A percentile compares a stretch with the other conserved stretches of the same genome.
phyloP scores from a whole-genome alignment of 2,888 invertebrate genomes.

The Panzeria rudis region DNA sequence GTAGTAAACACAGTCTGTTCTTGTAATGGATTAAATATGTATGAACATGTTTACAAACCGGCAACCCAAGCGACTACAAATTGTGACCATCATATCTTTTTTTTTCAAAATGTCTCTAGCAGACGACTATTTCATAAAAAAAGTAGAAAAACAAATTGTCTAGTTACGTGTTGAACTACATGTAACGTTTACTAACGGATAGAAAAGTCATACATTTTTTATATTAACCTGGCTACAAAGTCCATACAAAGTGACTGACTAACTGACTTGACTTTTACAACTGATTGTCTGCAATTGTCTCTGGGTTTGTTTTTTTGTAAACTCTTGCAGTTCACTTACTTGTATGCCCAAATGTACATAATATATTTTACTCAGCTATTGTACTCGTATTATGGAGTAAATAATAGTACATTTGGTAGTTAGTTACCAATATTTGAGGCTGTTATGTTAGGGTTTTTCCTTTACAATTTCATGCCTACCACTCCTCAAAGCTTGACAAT shows the following conservation, averaged over 20 bases:
- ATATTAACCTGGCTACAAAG: slow-evolving; percentile 29
- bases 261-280: slow-evolving; percentile 53
- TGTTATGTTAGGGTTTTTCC: slow-evolving; percentile 62
- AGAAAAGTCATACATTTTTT: not conserved
- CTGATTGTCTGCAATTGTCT: slow-evolving; percentile 50
- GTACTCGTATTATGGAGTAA: slow-evolving; percentile 16
- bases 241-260: slow-evolving; percentile 49
- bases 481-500: slow-evolving; percentile 49
- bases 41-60: slow-evolving; percentile 59
- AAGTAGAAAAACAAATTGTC: slow-evolving; percentile 8
- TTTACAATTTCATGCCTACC: slow-evolving; percentile 58
- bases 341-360: not conserved
- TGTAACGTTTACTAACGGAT: slow-evolving; percentile 2
- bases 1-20: too few relatives aligned
- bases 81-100: slow-evolving; percentile 45
- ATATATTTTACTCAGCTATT: not conserved
- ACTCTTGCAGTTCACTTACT: not conserved
- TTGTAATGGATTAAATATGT: slow-evolving; percentile 18
- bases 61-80: slow-evolving; percentile 45
- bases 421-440: slow-evolving; percentile 67
- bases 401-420: slow-evolving; percentile 38
- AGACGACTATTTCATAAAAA: not conserved
- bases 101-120: not conserved
- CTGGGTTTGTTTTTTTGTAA: not conserved
- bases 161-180: slow-evolving; percentile 44